Evolutionary conservation across 2,113 vertebrate species (phyloP).

Genomic region (Bolborhynchus lineola): DNA sequence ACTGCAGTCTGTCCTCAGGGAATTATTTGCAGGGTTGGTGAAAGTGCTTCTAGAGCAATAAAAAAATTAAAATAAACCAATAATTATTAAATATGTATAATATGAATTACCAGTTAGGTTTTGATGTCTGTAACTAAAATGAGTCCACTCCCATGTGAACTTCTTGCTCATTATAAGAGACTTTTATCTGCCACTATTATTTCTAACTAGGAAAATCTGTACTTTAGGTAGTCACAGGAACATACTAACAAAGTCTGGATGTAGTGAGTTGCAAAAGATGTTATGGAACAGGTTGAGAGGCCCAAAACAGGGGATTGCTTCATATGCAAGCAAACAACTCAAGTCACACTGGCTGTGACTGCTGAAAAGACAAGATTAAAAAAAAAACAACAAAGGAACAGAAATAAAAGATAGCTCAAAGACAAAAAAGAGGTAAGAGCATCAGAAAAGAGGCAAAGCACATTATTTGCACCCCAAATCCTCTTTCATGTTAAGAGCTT

Average conservation of each 20-base stretch:
- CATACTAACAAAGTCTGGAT: neutral
- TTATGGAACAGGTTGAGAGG: neutral
- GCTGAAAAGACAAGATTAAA: neutral
- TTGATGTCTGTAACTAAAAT: neutral
- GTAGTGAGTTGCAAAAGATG: neutral
- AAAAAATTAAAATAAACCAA: neutral
- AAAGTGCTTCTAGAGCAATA: neutral
- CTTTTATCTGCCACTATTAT: neutral
- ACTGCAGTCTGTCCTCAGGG: neutral
- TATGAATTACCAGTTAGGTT: neutral
- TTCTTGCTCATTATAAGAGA: neutral
- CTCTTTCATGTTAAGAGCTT: neutral
- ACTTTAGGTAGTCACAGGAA: neutral
- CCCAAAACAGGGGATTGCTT: neutral
- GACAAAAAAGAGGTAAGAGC: neutral
- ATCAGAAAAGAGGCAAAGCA: neutral
- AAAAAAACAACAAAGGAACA: neutral
- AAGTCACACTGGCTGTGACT: neutral
- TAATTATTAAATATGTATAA: neutral
- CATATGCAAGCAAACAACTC: neutral
- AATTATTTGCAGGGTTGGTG: neutral
- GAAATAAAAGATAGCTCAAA: neutral
- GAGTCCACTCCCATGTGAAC: neutral
- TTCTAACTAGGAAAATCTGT: neutral
- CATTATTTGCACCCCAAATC: neutral